Percentiles rank a stretch among this genome's conserved stretches.
Evolutionary conservation across 2,797 vertebrate genomes (phyloP).

Genomic region (Okamejei kenojei): DNA sequence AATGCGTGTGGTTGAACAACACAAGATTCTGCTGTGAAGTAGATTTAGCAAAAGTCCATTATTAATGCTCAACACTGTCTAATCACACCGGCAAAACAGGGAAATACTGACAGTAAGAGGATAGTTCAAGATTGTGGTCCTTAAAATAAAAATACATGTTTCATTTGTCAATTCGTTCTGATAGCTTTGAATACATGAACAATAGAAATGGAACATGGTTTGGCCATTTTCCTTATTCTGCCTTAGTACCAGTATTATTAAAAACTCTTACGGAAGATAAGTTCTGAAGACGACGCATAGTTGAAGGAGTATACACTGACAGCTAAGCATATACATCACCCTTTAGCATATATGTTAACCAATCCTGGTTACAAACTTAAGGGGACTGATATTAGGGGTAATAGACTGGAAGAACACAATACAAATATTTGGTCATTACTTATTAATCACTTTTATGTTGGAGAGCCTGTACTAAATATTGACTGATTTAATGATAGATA

Average conservation of each 20-base stretch:
- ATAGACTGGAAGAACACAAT: neutral
- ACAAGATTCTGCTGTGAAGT: neutral
- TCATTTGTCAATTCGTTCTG: neutral
- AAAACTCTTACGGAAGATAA: constrained; percentile 2
- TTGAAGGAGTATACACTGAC: neutral
- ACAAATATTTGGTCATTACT: neutral
- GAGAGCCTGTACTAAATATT: too few species aligned
- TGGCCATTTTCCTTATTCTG: neutral
- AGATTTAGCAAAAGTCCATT: neutral
- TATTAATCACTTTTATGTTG: neutral
- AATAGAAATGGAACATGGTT: neutral
- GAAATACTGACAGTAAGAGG: neutral
- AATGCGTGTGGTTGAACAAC: neutral
- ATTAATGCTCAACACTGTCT: neutral
- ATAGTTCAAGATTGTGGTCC: neutral
- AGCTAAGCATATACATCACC: neutral
- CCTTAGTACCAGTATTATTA: neutral
- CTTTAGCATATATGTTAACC: neutral
- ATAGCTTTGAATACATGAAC: neutral
- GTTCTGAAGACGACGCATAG: neutral
- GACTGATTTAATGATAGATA: neutral
- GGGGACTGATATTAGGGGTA: neutral
- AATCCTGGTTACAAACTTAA: neutral
- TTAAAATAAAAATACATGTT: neutral
- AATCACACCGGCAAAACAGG: neutral